A percentile compares a stretch with the other conserved stretches of the same genome.
Evolutionary conservation across 2,888 invertebrate species (phyloP).

Genomic region (Hanleya hanleyi): DNA sequence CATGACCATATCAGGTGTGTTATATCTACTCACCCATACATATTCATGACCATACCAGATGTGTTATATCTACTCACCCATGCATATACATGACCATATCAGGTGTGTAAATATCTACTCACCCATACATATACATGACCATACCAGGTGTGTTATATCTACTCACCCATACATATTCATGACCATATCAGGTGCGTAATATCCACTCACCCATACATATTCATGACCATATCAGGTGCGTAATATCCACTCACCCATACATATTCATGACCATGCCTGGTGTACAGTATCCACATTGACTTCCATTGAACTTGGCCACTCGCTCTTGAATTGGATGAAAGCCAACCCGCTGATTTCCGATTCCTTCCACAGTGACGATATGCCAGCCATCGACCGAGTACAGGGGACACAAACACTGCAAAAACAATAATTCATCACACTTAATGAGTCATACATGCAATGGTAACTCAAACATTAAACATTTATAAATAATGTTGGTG

Average conservation of each 20-base stretch:
- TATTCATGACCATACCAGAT: neutral
- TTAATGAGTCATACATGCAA: too few relatives aligned
- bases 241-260: constrained; percentile 82
- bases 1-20: too few relatives aligned
- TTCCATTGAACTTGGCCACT: constrained; percentile 80
- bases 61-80: neutral
- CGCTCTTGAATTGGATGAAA: constrained; percentile 82
- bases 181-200: constrained; percentile 85
- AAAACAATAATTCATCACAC: neutral
- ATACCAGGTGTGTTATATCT: constrained; percentile 82
- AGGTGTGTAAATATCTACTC: neutral
- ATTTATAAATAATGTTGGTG: too few relatives aligned
- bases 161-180: constrained; percentile 83
- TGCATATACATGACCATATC: neutral
- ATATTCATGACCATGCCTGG: constrained; percentile 87
- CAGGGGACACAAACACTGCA: constrained; percentile 80
- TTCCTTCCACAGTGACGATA: constrained; percentile 82
- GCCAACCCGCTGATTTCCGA: constrained; percentile 79
- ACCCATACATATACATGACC: constrained; percentile 86
- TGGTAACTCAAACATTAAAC: too few relatives aligned
- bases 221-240: constrained; percentile 86
- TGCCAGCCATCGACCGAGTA: constrained; percentile 81
- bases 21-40: neutral
- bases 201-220: constrained; percentile 76
- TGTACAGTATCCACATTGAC: constrained; percentile 84